Conservation (phyloP, 1,140 invertebrate genomes). For the Probaryconus sp. region DNA sequence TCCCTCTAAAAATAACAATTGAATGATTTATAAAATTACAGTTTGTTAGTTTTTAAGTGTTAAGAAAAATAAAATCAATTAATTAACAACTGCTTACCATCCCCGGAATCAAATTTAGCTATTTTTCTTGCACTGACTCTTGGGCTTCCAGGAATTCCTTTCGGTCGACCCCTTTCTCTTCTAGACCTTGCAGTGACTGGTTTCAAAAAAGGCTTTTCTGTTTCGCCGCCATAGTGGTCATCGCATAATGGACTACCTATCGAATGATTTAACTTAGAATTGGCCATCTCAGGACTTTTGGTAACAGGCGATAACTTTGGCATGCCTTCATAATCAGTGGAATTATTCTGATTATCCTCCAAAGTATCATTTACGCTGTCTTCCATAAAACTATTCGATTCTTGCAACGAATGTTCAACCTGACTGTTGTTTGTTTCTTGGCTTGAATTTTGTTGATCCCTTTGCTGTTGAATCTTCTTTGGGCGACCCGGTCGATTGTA, state of each 20-base stretch:
- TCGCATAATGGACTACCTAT: slow-evolving; percentile 63
- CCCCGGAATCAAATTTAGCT: slow-evolving; percentile 67
- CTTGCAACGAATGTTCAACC: slow-evolving; percentile 61
- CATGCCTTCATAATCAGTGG: slow-evolving; percentile 74
- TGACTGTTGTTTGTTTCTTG: slow-evolving; percentile 49
- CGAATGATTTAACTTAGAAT: slow-evolving; percentile 65
- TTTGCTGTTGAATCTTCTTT: slow-evolving; percentile 65
- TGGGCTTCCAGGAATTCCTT: slow-evolving; percentile 57
- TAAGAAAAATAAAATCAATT: background rate
- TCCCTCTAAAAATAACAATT: slow-evolving; percentile 58
- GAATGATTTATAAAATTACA: background rate
- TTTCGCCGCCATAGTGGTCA: slow-evolving; percentile 62
- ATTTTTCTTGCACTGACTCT: slow-evolving; percentile 69
- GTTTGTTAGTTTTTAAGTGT: background rate
- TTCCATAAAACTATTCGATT: slow-evolving; percentile 46
- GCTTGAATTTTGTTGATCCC: slow-evolving; percentile 33
- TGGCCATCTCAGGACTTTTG: slow-evolving; percentile 65
- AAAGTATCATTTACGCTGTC: slow-evolving; percentile 44
- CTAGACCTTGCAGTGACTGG: slow-evolving; percentile 66
- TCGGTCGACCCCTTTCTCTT: slow-evolving; percentile 67
- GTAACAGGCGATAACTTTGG: slow-evolving; percentile 76
- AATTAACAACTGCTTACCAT: slow-evolving; percentile 64
- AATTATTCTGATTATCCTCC: slow-evolving; percentile 62
- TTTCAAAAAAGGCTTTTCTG: slow-evolving; percentile 74
- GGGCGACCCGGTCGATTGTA: slow-evolving; percentile 73